Evolutionary conservation across 1,140 invertebrate species (phyloP).

Genomic region (Ostrea denselamellosa): DNA sequence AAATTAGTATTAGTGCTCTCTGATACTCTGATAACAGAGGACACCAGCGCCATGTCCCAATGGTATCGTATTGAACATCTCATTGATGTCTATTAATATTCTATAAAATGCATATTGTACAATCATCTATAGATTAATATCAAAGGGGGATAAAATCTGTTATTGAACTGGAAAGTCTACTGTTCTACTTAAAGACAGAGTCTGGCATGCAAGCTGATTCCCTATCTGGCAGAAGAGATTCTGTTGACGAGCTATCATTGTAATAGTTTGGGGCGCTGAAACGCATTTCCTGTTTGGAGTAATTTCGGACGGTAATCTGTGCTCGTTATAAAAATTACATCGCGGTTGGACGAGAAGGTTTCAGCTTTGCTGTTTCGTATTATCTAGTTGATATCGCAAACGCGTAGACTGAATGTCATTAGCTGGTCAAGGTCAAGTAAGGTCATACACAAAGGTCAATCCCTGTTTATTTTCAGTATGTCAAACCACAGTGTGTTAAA

Average conservation of each 20-base stretch:
- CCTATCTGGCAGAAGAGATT: not conserved
- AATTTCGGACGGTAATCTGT: not conserved
- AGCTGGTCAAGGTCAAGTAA: not conserved
- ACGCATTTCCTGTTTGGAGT: not conserved
- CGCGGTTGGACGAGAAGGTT: not conserved
- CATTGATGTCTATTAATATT: not conserved
- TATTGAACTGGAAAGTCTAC: not conserved
- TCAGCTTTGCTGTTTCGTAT: not conserved
- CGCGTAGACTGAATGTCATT: not conserved
- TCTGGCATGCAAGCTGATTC: not conserved
- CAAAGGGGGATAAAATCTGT: not conserved
- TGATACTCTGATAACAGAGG: not conserved
- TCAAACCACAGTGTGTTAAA: not conserved
- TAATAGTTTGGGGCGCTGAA: not conserved
- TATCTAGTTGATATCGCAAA: not conserved
- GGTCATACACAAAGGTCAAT: not conserved
- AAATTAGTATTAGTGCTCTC: too few relatives aligned
- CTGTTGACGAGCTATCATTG: not conserved
- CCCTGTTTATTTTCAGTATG: slow-evolving; percentile 2
- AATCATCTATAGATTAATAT: not conserved
- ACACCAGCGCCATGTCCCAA: not conserved
- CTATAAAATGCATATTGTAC: not conserved
- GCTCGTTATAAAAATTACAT: not conserved
- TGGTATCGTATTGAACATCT: not conserved
- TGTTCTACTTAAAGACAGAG: not conserved